These are phyloP conservation scores for Callionymus lyra DNA, from an alignment of 2,113 vertebrate species.

Conservation along the genomic window DNA sequence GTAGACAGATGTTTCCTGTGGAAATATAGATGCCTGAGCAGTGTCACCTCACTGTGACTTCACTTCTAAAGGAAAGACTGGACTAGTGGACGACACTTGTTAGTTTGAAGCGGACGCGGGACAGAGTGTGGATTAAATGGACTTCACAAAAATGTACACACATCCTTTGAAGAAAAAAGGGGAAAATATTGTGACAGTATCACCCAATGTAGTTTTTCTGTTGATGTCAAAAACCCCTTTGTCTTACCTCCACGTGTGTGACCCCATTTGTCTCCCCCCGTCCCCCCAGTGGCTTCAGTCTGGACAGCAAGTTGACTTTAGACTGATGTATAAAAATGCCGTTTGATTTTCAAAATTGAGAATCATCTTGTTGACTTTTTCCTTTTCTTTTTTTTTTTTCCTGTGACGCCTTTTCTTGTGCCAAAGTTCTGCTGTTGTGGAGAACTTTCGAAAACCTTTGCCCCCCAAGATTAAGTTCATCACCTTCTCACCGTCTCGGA, in stretches of 20 bases:
- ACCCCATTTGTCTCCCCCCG: slow-evolving; percentile 23
- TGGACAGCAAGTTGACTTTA: slow-evolving; percentile 37
- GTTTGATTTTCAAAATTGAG: slow-evolving; percentile 36
- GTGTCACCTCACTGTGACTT: slow-evolving; percentile 86
- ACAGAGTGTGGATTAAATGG: slow-evolving; percentile 29
- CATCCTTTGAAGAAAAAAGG: slow-evolving; percentile 29
- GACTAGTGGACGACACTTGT: slow-evolving; percentile 21
- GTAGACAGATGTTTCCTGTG: slow-evolving; percentile 93
- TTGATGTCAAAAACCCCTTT: slow-evolving; percentile 52
- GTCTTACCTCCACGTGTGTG: slow-evolving; percentile 51
- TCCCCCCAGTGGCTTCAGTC: slow-evolving; percentile 36
- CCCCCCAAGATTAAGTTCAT: no score
- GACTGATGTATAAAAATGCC: slow-evolving; percentile 45
- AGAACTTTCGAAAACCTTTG: slow-evolving; percentile 7
- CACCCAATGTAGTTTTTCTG: slow-evolving; percentile 58
- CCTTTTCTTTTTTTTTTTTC: no score
- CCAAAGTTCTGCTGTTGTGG: slow-evolving; percentile 58
- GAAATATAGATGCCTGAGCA: slow-evolving; percentile 93
- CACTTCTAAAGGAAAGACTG: slow-evolving; percentile 69
- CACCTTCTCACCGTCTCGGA: no score
- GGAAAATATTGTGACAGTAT: slow-evolving; percentile 45
- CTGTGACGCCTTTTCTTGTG: slow-evolving; percentile 54
- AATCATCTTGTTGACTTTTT: slow-evolving; percentile 45
- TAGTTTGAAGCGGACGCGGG: slow-evolving; percentile 50
- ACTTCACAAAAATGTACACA: slow-evolving; percentile 6